Conservation (phyloP, 2,797 vertebrate species). For the Poliocrania exsul region DNA sequence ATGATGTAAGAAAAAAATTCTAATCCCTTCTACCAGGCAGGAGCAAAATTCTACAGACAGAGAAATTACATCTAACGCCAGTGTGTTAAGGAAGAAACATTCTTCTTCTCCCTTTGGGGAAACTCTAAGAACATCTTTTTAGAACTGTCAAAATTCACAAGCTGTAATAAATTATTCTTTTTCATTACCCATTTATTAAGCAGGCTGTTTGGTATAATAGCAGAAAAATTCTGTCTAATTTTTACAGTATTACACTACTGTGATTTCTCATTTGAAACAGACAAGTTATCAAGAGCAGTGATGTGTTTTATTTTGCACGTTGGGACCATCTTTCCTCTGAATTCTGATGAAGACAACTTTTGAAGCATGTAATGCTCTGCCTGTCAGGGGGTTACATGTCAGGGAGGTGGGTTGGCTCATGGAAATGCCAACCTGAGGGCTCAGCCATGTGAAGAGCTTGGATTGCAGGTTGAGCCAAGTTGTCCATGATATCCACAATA, state of each 20-base stretch:
- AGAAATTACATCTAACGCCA: conserved; percentile 75
- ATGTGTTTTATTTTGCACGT: conserved; percentile 21
- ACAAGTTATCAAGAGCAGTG: conserved; percentile 61
- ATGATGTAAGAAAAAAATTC: conserved; percentile 65
- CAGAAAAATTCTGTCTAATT: conserved; percentile 81
- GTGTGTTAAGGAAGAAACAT: conserved; percentile 69
- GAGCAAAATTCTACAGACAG: conserved; percentile 79
- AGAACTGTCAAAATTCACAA: conserved; percentile 82
- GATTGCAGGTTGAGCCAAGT: neutral
- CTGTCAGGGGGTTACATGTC: neutral
- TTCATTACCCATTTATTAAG: conserved; percentile 82
- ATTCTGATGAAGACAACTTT: neutral
- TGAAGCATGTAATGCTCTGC: neutral
- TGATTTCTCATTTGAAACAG: conserved; percentile 71
- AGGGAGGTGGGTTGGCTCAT: neutral
- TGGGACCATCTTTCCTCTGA: neutral
- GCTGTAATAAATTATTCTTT: conserved; percentile 85
- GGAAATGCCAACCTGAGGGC: neutral
- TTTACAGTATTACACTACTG: conserved; percentile 66
- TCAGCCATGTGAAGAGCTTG: neutral
- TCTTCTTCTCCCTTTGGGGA: conserved; percentile 76
- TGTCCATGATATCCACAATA: neutral
- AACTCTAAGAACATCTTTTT: conserved; percentile 81
- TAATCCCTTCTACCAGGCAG: conserved; percentile 66
- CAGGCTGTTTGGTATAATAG: conserved; percentile 80